These are phyloP conservation scores for Tuberolachnus salignus DNA, from an alignment of 2,888 invertebrate genomes.

Conservation along the genomic window DNA sequence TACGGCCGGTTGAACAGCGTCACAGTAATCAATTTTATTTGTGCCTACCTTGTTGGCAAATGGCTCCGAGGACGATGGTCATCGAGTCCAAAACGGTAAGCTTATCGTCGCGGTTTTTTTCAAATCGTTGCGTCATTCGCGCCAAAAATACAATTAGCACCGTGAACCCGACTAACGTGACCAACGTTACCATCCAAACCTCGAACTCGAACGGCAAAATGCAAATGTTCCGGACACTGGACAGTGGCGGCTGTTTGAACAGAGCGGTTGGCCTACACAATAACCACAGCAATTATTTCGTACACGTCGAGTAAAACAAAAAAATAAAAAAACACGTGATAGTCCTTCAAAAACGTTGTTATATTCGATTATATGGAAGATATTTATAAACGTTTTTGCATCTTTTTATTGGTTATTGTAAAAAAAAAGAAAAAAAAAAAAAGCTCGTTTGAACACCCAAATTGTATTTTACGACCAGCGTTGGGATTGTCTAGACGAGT, in stretches of 20 bases:
- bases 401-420: too few relatives aligned
- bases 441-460: too few relatives aligned
- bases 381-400: too few relatives aligned
- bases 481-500: too few relatives aligned
- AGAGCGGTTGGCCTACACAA: conserved; percentile 69
- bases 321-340: background rate
- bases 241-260: conserved; percentile 74
- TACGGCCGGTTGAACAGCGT: too few relatives aligned
- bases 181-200: conserved; percentile 67
- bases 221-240: conserved; percentile 75
- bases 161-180: conserved; percentile 29
- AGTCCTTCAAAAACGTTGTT: background rate
- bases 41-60: conserved; percentile 69
- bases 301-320: background rate
- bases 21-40: too few relatives aligned
- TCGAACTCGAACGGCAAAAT: conserved; percentile 70
- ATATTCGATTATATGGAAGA: background rate
- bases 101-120: conserved; percentile 63
- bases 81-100: conserved; percentile 64
- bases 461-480: too few relatives aligned
- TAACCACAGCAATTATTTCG: background rate
- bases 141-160: conserved; percentile 42
- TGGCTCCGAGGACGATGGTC: conserved; percentile 67
- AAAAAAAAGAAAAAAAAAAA: too few relatives aligned
- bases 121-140: conserved; percentile 58